phyloP scores from a whole-genome alignment of 2,113 vertebrate species.

The Gambusia holbrooki region DNA sequence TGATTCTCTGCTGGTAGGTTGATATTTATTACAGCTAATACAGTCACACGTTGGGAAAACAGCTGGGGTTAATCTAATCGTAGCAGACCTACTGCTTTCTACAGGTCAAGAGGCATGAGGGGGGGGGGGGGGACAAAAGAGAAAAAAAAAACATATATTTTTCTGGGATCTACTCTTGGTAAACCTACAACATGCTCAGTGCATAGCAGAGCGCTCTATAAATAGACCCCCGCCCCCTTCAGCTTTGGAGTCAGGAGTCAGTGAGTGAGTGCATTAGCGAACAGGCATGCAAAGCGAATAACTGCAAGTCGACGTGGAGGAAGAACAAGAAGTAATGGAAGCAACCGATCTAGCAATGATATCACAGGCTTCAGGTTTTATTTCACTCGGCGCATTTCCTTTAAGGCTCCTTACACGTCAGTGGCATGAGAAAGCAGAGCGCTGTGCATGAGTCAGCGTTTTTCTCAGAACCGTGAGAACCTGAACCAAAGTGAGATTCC shows the following conservation, averaged over 20 bases:
- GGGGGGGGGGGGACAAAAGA: not conserved
- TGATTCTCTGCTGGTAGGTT: not conserved
- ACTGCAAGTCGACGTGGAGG: conserved; percentile 47
- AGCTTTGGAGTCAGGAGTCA: conserved; percentile 63
- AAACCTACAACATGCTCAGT: conserved; percentile 62
- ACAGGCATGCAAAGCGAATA: conserved; percentile 49
- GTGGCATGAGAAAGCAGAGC: too few relatives aligned
- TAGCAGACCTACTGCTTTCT: conserved; percentile 10
- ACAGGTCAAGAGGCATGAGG: conserved; percentile 14
- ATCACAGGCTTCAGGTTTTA: conserved; percentile 24
- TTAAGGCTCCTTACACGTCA: too few relatives aligned
- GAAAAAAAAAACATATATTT: not conserved
- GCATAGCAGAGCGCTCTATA: conserved; percentile 72
- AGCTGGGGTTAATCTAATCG: conserved; percentile 7
- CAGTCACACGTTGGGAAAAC: not conserved
- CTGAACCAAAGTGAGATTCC: too few relatives aligned
- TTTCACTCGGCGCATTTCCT: not conserved
- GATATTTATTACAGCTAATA: not conserved
- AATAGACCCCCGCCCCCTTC: conserved; percentile 72
- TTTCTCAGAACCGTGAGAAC: too few relatives aligned
- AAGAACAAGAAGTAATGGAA: conserved; percentile 44
- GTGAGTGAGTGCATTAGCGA: conserved; percentile 69
- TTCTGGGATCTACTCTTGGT: conserved; percentile 47
- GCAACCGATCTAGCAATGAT: not conserved
- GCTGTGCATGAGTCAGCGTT: too few relatives aligned